Evolutionary conservation across 2,797 vertebrate genomes (phyloP).

Genomic region (Rallus crepitans): DNA sequence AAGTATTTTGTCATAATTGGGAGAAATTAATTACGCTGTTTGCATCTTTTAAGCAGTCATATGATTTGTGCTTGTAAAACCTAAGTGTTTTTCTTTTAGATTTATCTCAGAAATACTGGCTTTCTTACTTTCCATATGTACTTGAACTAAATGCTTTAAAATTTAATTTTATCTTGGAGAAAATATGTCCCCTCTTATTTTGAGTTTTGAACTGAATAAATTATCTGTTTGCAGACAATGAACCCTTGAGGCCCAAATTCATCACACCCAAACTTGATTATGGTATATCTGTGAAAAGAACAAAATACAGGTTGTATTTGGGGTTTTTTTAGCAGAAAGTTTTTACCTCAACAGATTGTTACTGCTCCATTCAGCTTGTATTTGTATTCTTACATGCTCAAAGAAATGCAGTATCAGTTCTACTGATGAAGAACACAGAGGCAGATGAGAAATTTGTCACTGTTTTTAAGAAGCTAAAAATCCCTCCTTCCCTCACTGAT

Average conservation of each 20-base stretch:
- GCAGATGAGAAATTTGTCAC: constrained; percentile 19
- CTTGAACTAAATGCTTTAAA: neutral
- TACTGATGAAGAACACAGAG: neutral
- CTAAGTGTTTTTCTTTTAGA: too few relatives aligned
- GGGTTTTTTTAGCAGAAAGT: neutral
- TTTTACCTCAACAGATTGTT: neutral
- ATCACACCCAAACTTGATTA: neutral
- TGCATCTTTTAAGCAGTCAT: too few relatives aligned
- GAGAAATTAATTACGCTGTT: too few relatives aligned
- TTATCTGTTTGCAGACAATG: neutral
- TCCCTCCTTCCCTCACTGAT: neutral
- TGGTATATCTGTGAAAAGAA: neutral
- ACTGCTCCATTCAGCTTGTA: neutral
- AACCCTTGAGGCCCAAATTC: neutral
- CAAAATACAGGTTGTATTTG: neutral
- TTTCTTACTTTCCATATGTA: neutral
- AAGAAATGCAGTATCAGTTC: neutral
- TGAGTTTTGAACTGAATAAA: neutral
- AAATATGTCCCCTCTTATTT: neutral
- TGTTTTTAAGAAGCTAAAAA: neutral
- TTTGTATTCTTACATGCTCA: neutral
- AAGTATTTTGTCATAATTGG: too few relatives aligned
- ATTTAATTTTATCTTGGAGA: neutral
- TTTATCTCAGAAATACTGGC: too few relatives aligned
- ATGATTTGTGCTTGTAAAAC: too few relatives aligned